Conservation (phyloP, 2,113 vertebrate species). For the Ctenomys sociabilis region DNA sequence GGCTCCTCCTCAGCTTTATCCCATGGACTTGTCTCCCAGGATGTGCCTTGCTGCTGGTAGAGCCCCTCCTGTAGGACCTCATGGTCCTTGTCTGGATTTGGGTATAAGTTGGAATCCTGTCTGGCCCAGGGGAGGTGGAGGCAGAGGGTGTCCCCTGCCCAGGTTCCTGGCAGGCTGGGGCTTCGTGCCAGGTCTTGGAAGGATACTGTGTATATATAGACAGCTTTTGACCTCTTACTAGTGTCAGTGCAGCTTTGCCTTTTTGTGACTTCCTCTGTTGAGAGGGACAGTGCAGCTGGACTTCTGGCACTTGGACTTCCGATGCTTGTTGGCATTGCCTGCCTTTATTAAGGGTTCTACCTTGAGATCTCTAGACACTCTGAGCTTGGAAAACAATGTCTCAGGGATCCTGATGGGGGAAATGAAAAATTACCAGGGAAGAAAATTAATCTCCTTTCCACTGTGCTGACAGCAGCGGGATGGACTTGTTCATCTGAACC, state of each 20-base stretch:
- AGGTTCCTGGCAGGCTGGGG: not conserved
- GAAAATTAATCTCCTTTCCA: conserved; percentile 3
- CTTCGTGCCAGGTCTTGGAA: not conserved
- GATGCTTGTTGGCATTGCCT: not conserved
- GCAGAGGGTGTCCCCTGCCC: not conserved
- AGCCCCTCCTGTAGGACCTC: not conserved
- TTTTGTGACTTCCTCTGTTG: not conserved
- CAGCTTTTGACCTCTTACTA: not conserved
- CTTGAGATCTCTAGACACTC: not conserved
- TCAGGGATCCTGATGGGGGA: not conserved
- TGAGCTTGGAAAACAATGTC: conserved; percentile 49
- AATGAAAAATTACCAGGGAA: conserved; percentile 42
- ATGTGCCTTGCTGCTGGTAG: not conserved
- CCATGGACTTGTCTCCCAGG: not conserved
- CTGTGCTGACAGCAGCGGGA: conserved; percentile 22
- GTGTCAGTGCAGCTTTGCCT: not conserved
- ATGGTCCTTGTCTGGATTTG: not conserved
- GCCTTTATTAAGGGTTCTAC: not conserved
- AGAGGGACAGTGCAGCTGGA: not conserved
- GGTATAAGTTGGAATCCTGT: not conserved
- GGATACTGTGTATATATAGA: not conserved
- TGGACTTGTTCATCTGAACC: conserved; percentile 37
- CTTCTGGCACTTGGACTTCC: not conserved
- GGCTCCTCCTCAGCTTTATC: not conserved
- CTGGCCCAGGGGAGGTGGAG: not conserved